Conservation (phyloP, 1,140 invertebrate genomes). For the Delia radicum region DNA sequence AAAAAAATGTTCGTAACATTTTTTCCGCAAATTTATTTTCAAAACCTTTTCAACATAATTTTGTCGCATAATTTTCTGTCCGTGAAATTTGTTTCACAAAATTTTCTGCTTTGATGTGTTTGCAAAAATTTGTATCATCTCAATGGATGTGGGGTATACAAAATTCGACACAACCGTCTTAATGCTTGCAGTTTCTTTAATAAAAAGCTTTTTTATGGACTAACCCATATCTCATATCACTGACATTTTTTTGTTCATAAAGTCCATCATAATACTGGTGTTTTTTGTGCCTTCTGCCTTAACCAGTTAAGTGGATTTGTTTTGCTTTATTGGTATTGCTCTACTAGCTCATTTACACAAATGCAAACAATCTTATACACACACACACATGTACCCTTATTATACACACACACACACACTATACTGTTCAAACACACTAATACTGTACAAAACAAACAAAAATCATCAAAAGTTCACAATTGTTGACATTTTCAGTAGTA, state of each 20-base stretch:
- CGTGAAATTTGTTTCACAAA: too few species aligned
- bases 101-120: too few species aligned
- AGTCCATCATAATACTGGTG: neutral
- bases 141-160: too few species aligned
- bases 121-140: too few species aligned
- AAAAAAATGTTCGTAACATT: too few species aligned
- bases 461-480: constrained; percentile 5
- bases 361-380: constrained; percentile 13
- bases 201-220: too few species aligned
- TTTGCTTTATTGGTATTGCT: constrained; percentile 49
- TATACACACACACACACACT: neutral
- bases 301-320: constrained; percentile 54
- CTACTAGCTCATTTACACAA: constrained; percentile 34
- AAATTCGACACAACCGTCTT: too few species aligned
- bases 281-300: constrained; percentile 33
- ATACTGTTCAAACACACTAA: neutral
- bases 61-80: too few species aligned
- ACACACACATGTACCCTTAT: constrained; percentile 11
- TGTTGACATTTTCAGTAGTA: constrained; percentile 42
- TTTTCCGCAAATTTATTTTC: too few species aligned
- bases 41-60: too few species aligned
- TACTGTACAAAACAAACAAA: constrained; percentile 28
- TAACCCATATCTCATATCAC: neutral
- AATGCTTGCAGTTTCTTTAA: too few species aligned
- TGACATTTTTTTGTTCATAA: neutral